phyloP scores from a whole-genome alignment of 2,888 invertebrate species.

The Trichopria drosophilae region DNA sequence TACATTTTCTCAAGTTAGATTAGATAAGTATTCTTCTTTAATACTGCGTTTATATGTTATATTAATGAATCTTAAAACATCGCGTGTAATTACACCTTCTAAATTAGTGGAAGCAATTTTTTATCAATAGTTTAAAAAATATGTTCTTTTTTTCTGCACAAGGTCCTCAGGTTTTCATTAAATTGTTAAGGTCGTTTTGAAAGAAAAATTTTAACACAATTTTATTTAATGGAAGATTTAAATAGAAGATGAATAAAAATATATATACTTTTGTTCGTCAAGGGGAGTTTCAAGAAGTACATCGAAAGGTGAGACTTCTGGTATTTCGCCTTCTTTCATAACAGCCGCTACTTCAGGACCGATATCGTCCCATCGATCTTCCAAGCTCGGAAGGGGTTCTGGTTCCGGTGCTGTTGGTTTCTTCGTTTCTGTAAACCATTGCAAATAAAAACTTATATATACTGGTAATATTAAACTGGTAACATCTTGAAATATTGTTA shows the following conservation, averaged over 20 bases:
- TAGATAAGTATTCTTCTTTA: not conserved
- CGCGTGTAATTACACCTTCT: too few species aligned
- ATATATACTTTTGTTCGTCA: constrained; percentile 83
- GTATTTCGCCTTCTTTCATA: constrained; percentile 63
- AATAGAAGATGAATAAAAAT: too few species aligned
- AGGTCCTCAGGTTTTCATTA: too few species aligned
- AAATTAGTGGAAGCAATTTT: too few species aligned
- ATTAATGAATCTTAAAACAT: too few species aligned
- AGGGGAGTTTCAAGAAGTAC: constrained; percentile 80
- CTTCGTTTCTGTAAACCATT: constrained; percentile 10
- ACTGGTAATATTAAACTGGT: not conserved
- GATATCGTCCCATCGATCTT: constrained; percentile 69
- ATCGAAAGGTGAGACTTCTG: constrained; percentile 79
- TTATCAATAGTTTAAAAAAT: too few species aligned
- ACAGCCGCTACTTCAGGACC: constrained; percentile 67
- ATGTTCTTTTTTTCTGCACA: too few species aligned
- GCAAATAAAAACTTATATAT: constrained; percentile 2
- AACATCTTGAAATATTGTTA: constrained; percentile 1
- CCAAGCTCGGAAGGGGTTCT: constrained; percentile 49
- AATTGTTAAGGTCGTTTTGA: too few species aligned
- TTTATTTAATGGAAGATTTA: too few species aligned
- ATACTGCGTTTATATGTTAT: not conserved
- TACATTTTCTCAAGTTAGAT: not conserved
- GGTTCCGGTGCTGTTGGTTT: constrained; percentile 32
- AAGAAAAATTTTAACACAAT: too few species aligned